phyloP scores from a whole-genome alignment of 2,888 invertebrate genomes.

The Lithophane semibrunnea region DNA sequence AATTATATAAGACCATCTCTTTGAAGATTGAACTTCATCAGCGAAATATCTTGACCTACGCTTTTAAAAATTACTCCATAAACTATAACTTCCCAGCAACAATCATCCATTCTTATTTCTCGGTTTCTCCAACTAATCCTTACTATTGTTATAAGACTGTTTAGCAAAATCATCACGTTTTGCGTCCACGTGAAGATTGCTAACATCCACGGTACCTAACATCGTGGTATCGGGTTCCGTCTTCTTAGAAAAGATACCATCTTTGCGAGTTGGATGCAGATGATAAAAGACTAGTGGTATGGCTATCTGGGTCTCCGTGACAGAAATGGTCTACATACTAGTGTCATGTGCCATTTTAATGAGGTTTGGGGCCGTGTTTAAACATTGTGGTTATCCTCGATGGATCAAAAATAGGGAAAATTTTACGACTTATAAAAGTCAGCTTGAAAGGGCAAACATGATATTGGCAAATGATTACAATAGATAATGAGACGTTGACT shows the following conservation, averaged over 20 bases:
- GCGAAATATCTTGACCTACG: background rate
- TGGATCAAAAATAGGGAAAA: background rate
- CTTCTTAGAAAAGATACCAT: slow-evolving; percentile 63
- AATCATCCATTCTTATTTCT: background rate
- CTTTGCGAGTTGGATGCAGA: slow-evolving; percentile 36
- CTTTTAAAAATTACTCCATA: too few relatives aligned
- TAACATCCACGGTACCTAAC: slow-evolving; percentile 49
- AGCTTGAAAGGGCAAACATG: background rate
- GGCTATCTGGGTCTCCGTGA: slow-evolving; percentile 46
- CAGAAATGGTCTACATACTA: slow-evolving; percentile 46
- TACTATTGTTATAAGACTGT: slow-evolving; percentile 39
- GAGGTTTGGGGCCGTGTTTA: slow-evolving; percentile 4
- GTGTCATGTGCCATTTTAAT: slow-evolving; percentile 38
- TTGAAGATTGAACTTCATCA: background rate
- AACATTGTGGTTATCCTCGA: background rate
- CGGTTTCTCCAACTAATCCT: slow-evolving; percentile 8
- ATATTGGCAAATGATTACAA: too few relatives aligned
- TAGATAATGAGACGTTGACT: background rate
- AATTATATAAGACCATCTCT: background rate
- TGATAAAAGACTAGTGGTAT: slow-evolving; percentile 35
- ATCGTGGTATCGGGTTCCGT: slow-evolving; percentile 59
- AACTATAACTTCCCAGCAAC: too few relatives aligned
- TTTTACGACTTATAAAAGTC: too few relatives aligned
- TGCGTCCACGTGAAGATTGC: slow-evolving; percentile 58
- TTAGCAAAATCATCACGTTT: slow-evolving; percentile 72